A percentile compares a stretch with the other conserved stretches of the same genome.
These are phyloP conservation scores for Pyrrhia umbra DNA, from an alignment of 2,888 invertebrate species.

Conservation along the genomic window DNA sequence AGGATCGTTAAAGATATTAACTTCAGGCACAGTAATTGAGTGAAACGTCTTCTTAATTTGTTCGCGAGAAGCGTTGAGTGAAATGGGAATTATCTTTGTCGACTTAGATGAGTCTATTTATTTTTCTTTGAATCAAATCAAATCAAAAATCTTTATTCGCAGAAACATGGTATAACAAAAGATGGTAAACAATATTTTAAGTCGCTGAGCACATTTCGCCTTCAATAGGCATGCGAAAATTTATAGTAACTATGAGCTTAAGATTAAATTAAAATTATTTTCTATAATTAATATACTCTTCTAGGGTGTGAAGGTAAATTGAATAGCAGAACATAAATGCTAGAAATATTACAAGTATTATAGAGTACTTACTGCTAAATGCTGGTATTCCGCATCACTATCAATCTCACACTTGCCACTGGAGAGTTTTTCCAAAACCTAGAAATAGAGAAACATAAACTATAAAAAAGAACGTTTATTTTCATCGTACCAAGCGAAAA, in stretches of 20 bases:
- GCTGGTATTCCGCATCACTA: conserved; percentile 77
- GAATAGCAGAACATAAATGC: not conserved
- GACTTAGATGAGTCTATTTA: not conserved
- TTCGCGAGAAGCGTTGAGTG: not conserved
- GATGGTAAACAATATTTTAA: no score
- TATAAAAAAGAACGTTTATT: no score
- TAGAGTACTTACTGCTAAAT: conserved; percentile 78
- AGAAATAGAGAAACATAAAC: conserved; percentile 44
- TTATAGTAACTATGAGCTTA: no score
- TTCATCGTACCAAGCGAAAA: no score
- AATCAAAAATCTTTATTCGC: no score
- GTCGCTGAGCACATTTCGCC: no score
- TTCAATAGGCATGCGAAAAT: no score
- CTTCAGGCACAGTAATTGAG: not conserved
- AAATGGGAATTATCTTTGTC: not conserved
- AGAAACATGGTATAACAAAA: no score
- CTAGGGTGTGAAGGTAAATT: no score
- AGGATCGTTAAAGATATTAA: conserved; percentile 1
- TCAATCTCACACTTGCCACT: conserved; percentile 78
- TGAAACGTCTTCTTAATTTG: not conserved
- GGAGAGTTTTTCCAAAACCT: conserved; percentile 84
- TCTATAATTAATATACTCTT: no score
- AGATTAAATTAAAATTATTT: no score
- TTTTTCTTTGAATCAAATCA: no score
- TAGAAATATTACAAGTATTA: not conserved